These are phyloP conservation scores for Drosophila incognita DNA, from an alignment of 2,888 invertebrate species.

Conservation along the genomic window DNA sequence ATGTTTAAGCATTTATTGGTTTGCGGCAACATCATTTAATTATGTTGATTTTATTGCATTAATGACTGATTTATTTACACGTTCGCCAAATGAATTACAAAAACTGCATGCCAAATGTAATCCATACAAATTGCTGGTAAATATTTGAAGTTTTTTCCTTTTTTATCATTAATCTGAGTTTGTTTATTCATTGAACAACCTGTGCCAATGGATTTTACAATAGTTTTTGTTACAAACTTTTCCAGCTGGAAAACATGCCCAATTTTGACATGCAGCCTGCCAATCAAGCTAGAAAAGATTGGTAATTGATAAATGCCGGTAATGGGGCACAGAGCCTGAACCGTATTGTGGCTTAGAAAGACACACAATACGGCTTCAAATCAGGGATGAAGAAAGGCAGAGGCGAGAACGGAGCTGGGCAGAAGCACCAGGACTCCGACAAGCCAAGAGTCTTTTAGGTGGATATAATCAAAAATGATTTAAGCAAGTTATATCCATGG, in stretches of 20 bases:
- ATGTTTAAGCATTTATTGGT: slow-evolving; percentile 35
- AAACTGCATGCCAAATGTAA: not conserved
- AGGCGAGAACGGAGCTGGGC: too few species aligned
- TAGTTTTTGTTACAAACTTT: slow-evolving; percentile 26
- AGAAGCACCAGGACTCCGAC: too few species aligned
- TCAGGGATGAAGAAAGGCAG: too few species aligned
- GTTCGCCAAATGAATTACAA: slow-evolving; percentile 13
- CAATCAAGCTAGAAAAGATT: not conserved
- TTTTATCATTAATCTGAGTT: slow-evolving; percentile 28
- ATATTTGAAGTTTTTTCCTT: slow-evolving; percentile 18
- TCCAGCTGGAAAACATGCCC: not conserved
- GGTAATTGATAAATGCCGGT: not conserved
- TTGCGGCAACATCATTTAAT: slow-evolving; percentile 54
- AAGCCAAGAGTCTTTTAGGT: too few species aligned
- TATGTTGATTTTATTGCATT: slow-evolving; percentile 67
- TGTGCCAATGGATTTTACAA: slow-evolving; percentile 4
- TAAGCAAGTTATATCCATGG: too few species aligned
- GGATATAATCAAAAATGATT: too few species aligned
- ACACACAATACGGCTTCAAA: too few species aligned
- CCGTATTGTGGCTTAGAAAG: too few species aligned
- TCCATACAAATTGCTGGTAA: slow-evolving; percentile 29
- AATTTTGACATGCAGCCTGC: not conserved
- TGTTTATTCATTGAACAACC: slow-evolving; percentile 32
- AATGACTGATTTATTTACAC: slow-evolving; percentile 62
- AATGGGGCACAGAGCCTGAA: too few species aligned